A percentile compares a stretch with the other conserved stretches of the same genome.
Evolutionary conservation across 2,797 vertebrate species (phyloP).

Genomic region (Notolabrus celidotus): DNA sequence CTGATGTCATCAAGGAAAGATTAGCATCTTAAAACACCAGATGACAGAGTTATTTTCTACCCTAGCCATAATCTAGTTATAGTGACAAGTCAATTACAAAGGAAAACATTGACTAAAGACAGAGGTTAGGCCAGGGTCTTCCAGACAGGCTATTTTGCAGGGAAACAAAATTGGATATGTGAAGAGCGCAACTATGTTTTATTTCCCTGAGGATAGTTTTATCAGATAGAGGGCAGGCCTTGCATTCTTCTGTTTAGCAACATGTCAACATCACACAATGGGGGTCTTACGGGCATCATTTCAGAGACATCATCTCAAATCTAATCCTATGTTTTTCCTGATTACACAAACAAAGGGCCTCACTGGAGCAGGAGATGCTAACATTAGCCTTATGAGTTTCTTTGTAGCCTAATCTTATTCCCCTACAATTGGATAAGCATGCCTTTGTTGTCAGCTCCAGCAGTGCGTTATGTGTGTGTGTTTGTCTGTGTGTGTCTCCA

Average conservation of each 20-base stretch:
- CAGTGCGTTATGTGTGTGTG: constrained; percentile 62
- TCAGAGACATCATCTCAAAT: constrained; percentile 72
- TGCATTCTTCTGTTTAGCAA: constrained; percentile 65
- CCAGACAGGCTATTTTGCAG: constrained; percentile 51
- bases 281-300: constrained; percentile 69
- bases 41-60: constrained; percentile 54
- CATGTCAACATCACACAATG: constrained; percentile 75
- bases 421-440: constrained; percentile 87
- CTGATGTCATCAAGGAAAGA: constrained; percentile 47
- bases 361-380: constrained; percentile 75
- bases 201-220: constrained; percentile 67
- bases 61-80: constrained; percentile 61
- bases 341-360: constrained; percentile 77
- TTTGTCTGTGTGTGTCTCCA: background rate
- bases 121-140: constrained; percentile 35
- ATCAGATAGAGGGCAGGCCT: constrained; percentile 60
- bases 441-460: constrained; percentile 91
- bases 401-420: constrained; percentile 81
- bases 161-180: constrained; percentile 61
- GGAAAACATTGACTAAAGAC: constrained; percentile 49
- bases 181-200: constrained; percentile 57
- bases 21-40: constrained; percentile 64
- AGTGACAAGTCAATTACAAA: constrained; percentile 61
- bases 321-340: constrained; percentile 74
- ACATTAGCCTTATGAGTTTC: constrained; percentile 83